These are phyloP conservation scores for Leptopilina myrica DNA, from an alignment of 2,888 invertebrate species.

Conservation along the genomic window DNA sequence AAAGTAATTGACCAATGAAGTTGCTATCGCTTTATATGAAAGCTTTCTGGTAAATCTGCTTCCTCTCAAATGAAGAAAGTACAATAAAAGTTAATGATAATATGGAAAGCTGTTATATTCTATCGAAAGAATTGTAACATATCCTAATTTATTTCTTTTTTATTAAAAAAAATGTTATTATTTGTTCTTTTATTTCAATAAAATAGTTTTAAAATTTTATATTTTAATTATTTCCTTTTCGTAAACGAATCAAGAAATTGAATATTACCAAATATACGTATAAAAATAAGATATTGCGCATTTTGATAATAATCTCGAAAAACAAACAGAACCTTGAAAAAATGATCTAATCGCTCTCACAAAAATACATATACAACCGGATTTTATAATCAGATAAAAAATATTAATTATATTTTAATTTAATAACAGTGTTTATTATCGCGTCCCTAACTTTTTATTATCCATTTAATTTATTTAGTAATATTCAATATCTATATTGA, in stretches of 20 bases:
- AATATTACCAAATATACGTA: neutral
- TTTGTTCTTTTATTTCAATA: too few relatives aligned
- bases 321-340: slow-evolving; percentile 9
- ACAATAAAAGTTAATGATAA: too few relatives aligned
- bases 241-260: neutral
- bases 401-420: slow-evolving; percentile 3
- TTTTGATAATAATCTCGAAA: neutral
- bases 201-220: neutral
- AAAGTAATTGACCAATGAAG: slow-evolving; percentile 1
- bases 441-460: neutral
- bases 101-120: neutral
- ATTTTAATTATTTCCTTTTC: neutral
- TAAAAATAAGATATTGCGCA: neutral
- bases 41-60: neutral
- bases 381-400: neutral
- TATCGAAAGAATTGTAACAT: too few relatives aligned
- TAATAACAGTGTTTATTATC: neutral
- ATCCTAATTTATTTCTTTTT: neutral
- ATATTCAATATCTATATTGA: too few relatives aligned
- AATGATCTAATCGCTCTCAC: neutral
- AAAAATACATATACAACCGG: slow-evolving; percentile 2
- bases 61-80: neutral
- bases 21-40: neutral
- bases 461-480: neutral
- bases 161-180: neutral